These are phyloP conservation scores for Neolamprologus hecqui DNA, from an alignment of 2,113 vertebrate species.

Conservation along the genomic window DNA sequence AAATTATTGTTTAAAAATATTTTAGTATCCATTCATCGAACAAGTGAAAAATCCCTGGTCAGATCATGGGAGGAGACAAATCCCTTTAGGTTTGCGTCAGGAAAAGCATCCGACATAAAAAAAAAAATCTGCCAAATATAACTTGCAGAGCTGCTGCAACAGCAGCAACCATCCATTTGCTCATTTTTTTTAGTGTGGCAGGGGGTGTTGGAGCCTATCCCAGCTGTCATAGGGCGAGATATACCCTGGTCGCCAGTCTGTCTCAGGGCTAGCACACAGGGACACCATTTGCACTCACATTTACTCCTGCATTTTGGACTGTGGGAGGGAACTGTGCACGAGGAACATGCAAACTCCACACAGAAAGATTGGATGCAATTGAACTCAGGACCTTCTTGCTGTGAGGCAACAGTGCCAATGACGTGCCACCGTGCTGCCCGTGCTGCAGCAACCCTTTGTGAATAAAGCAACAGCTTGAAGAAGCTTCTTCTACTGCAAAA, in stretches of 20 bases:
- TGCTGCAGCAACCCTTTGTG: fast-evolving
- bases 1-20: neutral
- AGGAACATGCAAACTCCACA: neutral
- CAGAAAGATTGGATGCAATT: neutral
- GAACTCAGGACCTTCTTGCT: neutral
- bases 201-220: neutral
- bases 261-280: neutral
- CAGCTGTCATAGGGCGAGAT: neutral
- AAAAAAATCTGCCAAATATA: neutral
- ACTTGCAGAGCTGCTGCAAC: neutral
- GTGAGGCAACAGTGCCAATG: neutral
- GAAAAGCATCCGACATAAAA: no score
- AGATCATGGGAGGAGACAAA: neutral
- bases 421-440: fast-evolving
- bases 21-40: neutral
- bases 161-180: neutral
- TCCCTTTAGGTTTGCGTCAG: neutral
- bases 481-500: neutral
- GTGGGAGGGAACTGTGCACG: fast-evolving
- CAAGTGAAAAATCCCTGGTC: neutral
- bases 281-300: neutral
- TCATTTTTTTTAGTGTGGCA: fast-evolving
- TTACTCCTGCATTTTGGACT: neutral
- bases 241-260: neutral
- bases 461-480: neutral